Conservation (phyloP, 2,888 invertebrate species). For the Argynnis bischoffii region DNA sequence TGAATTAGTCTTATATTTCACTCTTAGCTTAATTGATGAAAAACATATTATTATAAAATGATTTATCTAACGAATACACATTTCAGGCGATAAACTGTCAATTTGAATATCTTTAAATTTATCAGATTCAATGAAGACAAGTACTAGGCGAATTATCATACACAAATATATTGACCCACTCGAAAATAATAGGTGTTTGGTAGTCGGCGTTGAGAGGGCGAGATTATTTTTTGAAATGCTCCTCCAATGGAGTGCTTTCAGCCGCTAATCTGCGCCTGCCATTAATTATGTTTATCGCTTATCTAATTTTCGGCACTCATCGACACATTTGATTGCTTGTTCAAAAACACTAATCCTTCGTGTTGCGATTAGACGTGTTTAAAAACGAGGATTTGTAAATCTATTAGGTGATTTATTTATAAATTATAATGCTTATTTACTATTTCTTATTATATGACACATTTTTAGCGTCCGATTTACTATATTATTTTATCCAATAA, state of each 20-base stretch:
- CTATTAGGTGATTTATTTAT: neutral
- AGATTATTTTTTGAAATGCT: conserved; percentile 81
- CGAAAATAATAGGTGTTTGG: conserved; percentile 74
- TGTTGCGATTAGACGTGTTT: conserved; percentile 36
- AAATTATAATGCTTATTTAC: too few species aligned
- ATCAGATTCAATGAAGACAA: conserved; percentile 38
- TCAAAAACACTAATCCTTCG: conserved; percentile 42
- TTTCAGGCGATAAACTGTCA: conserved; percentile 27
- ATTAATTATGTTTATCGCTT: conserved; percentile 82
- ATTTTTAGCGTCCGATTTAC: too few species aligned
- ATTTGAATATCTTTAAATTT: conserved; percentile 40
- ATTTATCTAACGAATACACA: neutral
- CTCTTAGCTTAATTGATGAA: neutral
- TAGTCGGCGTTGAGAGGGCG: conserved; percentile 71
- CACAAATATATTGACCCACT: conserved; percentile 75
- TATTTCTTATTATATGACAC: too few species aligned
- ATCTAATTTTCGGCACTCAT: conserved; percentile 74
- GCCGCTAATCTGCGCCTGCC: conserved; percentile 76
- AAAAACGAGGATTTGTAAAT: neutral
- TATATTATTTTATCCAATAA: too few species aligned
- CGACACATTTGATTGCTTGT: conserved; percentile 65
- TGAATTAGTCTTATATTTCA: conserved; percentile 6
- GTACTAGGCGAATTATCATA: conserved; percentile 58
- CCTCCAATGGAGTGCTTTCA: conserved; percentile 78
- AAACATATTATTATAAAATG: neutral